Base-by-base conservation (phyloP, 1,140 invertebrate genomes). In the Meloidogyne floridensis region DNA sequence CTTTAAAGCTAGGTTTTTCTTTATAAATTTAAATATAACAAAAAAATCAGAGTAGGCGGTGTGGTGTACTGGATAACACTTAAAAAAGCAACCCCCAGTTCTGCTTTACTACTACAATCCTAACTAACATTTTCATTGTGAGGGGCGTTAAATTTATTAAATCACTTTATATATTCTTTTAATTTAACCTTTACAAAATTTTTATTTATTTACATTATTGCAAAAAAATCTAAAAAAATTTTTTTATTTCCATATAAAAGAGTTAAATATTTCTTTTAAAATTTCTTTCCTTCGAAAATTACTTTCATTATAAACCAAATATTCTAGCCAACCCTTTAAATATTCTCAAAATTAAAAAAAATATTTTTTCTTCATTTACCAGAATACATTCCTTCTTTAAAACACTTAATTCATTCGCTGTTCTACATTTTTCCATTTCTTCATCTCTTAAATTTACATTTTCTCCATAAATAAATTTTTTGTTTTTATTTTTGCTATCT, bases 321-420 rank as follows among this genome's bases (percentile, higher is more conserved):
- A 65, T 65, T 65, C 6, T 65, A 65, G 15, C 59, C 59, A 65
- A n/a, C n/a, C n/a, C 59, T 65, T 65, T n/a, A 65, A 65, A n/a
- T 47, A 6, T 6, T 47, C 7, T 47, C 0, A 47, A 47, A 47
- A 47, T 47, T 4, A 6, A 47, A 47, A 47, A 4, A 47, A 2
- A 47, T 6, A 3, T 32, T 32, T 32, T 15, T 59, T 15, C 1
- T 15, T 15, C 11, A 0, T 59, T 59, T 65, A 65, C 59, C n/a
- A n/a, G 59, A 65, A 65, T 65, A 8, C 59, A 65, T 65, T 65
- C n/a, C n/a, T 65, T 59, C n/a, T 18, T 65, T 65, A 65, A 65
- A 65, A 65, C 59, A 65, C 7, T n/a, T n/a, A 65, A 65, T 65
- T n/a, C 59, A n/a, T n/a, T 65, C n/a, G 59, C 59, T n/a, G n/a